Conservation (phyloP, 2,113 vertebrate genomes). For the Mola mola region DNA sequence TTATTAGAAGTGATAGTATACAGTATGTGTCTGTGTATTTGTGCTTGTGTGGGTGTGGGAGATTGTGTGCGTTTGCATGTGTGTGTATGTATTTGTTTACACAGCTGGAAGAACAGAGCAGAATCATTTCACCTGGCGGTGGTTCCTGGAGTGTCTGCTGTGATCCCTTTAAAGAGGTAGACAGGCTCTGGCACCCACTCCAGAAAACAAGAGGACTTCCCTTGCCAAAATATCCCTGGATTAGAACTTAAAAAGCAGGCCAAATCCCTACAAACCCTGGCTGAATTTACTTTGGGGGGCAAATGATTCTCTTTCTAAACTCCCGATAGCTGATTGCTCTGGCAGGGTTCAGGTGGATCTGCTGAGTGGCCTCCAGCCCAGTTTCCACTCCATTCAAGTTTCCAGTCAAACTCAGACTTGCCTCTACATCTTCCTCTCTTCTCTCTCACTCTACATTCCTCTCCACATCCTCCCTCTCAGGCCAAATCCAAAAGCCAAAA, state of each 20-base stretch:
- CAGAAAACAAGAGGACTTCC: conserved; percentile 71
- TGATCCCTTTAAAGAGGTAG: conserved; percentile 73
- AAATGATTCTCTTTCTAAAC: conserved; percentile 62
- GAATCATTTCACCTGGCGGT: conserved; percentile 76
- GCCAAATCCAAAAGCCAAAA: conserved; percentile 37
- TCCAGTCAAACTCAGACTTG: conserved; percentile 71
- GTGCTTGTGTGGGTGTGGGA: neutral
- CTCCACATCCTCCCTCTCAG: conserved; percentile 48
- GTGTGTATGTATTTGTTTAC: conserved; percentile 58
- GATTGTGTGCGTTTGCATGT: neutral
- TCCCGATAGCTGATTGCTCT: conserved; percentile 76
- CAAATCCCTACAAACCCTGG: conserved; percentile 72
- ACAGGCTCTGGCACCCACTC: conserved; percentile 68
- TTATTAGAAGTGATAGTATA: conserved; percentile 56
- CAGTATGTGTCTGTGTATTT: neutral
- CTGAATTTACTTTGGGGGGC: conserved; percentile 60
- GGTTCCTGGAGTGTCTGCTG: conserved; percentile 65
- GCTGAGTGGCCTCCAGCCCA: conserved; percentile 72
- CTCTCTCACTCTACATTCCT: conserved; percentile 42
- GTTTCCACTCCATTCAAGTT: conserved; percentile 77
- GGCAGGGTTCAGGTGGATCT: conserved; percentile 76
- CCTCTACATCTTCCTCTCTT: conserved; percentile 52
- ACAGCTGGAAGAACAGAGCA: conserved; percentile 65
- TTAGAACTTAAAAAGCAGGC: conserved; percentile 57
- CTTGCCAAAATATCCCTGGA: conserved; percentile 66